A percentile compares a stretch with the other conserved stretches of the same genome.
These are phyloP conservation scores for Lordiphosa fenestrarum DNA, from an alignment of 2,888 invertebrate genomes.

Conservation along the genomic window DNA sequence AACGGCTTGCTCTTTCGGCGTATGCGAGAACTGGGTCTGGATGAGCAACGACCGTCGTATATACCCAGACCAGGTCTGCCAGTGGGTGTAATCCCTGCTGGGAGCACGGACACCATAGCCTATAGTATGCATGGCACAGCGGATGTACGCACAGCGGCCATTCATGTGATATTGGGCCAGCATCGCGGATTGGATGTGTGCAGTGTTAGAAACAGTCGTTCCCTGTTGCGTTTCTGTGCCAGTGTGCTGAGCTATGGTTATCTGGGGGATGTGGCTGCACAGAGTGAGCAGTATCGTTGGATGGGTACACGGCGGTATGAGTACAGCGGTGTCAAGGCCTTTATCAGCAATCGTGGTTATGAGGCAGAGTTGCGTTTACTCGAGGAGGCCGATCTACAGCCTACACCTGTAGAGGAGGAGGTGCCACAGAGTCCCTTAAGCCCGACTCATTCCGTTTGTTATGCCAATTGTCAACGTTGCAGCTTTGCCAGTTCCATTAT, in stretches of 20 bases:
- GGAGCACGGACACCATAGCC: slow-evolving; percentile 89
- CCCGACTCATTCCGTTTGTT: slow-evolving; percentile 55
- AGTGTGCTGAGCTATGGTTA: slow-evolving; percentile 92
- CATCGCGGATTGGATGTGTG: slow-evolving; percentile 88
- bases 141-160: slow-evolving; percentile 89
- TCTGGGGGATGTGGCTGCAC: slow-evolving; percentile 89
- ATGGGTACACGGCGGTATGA: slow-evolving; percentile 93
- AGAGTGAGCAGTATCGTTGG: slow-evolving; percentile 91
- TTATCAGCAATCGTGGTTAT: slow-evolving; percentile 84
- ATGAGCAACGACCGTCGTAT: slow-evolving; percentile 69
- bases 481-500: slow-evolving; percentile 57
- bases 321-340: slow-evolving; percentile 86
- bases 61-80: slow-evolving; percentile 80
- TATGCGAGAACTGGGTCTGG: slow-evolving; percentile 74
- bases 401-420: slow-evolving; percentile 44
- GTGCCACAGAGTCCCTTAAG: slow-evolving; percentile 66
- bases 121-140: slow-evolving; percentile 90
- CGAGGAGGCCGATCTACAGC: slow-evolving; percentile 47
- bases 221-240: slow-evolving; percentile 85
- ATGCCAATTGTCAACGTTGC: slow-evolving; percentile 68
- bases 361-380: slow-evolving; percentile 83
- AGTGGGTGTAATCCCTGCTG: slow-evolving; percentile 84
- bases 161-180: slow-evolving; percentile 90
- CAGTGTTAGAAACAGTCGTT: slow-evolving; percentile 84
- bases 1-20: slow-evolving; percentile 86